phyloP scores from a whole-genome alignment of 2,797 vertebrate genomes.

The Rhynchotus rufescens region DNA sequence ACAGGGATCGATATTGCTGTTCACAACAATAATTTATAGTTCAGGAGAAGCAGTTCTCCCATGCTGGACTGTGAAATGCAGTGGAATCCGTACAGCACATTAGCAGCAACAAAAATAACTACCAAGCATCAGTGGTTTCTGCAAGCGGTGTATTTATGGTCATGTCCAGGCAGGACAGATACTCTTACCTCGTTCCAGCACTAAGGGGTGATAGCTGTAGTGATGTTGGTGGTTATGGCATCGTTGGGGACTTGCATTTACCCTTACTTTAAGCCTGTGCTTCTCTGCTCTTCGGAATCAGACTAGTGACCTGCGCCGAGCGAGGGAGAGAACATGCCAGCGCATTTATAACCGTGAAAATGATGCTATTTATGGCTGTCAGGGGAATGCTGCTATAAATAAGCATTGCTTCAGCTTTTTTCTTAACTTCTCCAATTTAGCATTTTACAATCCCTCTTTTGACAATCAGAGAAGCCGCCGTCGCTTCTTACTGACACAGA shows the following conservation, averaged over 20 bases:
- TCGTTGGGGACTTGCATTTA: neutral
- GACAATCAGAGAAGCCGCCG: neutral
- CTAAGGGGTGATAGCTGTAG: neutral
- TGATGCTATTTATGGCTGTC: constrained; percentile 17
- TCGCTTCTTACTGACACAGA: neutral
- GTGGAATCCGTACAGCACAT: neutral
- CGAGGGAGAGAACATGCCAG: neutral
- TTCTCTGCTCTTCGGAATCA: neutral
- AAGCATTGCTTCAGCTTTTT: neutral
- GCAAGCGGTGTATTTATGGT: neutral
- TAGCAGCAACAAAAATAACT: constrained; percentile 2
- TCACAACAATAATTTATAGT: constrained; percentile 12
- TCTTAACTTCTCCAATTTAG: neutral
- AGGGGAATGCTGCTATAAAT: constrained; percentile 7
- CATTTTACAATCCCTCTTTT: neutral
- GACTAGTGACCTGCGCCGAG: constrained; percentile 19
- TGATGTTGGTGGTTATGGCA: neutral
- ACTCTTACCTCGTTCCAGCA: neutral
- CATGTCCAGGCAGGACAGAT: neutral
- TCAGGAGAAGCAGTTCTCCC: constrained; percentile 21
- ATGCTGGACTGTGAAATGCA: neutral
- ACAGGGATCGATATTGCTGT: neutral
- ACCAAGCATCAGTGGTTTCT: neutral
- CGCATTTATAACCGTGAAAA: neutral
- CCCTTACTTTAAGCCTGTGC: neutral